Evolutionary conservation across 2,888 invertebrate genomes (phyloP), one percentile per base, ranked within the genome.

Genomic region (Pomacea canaliculata): DNA sequence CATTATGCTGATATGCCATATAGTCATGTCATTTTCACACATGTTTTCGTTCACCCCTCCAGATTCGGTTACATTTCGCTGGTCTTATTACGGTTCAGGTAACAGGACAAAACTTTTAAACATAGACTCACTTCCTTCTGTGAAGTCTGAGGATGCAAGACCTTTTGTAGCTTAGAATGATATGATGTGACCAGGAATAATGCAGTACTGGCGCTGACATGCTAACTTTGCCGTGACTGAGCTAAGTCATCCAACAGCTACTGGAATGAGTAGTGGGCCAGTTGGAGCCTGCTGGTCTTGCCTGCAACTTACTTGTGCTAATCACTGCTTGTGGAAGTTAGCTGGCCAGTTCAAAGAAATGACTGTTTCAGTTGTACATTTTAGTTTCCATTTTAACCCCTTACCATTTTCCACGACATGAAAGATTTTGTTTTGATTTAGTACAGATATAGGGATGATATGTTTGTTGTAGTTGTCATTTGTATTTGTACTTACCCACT

Each of bases 61-160:
- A 86, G 86, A 84, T 73, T 79, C 82, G 10, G 76, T 81, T 68
- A 83, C 84, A 70, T 82, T 85, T 73, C 80, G 84, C 66, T 86
- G 86, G 86, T 86, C 86, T 46, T 82, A 84, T 79, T 79, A 80
- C 59, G 81, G 81, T 56, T 81, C 83, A 85, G 86, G 85, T 85
- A 86, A 86, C 73, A 23, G 62, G 51, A 56, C 12, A 16, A 56
- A 10, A 56, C 12, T 56, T 56, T 10, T 56, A 16, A 56, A 13
- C 16, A 16, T 56, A 56, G 12, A 56, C 16, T 56, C 51, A 56
- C 37, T 37, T 37, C 37, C 37, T 56, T 56, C 51, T 56, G 4
- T 56, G 51, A 56, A 8, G 51, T 56, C 51, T 56, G 10, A 13
- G 51, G 16, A 10, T 16, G 10, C 51, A 56, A 56, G 51, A 37